These are phyloP conservation scores for Criorhina ranunculi DNA, from an alignment of 2,888 invertebrate genomes.

Conservation along the genomic window DNA sequence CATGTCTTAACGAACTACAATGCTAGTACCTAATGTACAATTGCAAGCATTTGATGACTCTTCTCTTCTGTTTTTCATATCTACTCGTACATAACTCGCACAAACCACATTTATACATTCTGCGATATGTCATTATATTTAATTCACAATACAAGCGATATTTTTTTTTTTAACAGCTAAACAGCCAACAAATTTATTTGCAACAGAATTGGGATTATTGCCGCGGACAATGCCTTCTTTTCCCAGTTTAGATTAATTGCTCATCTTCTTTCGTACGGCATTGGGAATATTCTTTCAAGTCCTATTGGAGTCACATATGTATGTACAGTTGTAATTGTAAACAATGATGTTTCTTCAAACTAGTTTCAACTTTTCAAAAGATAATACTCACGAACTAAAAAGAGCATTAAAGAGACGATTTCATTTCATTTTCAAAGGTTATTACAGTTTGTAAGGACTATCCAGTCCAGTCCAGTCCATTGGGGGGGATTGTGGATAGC, in stretches of 20 bases:
- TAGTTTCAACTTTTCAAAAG: slow-evolving; percentile 31
- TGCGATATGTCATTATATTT: slow-evolving; percentile 12
- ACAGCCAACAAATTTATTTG: background rate
- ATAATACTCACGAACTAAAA: slow-evolving; percentile 18
- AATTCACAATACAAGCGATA: slow-evolving; percentile 5
- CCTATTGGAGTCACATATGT: background rate
- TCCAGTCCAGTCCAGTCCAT: background rate
- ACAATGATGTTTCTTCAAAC: slow-evolving; percentile 31
- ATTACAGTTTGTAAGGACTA: slow-evolving; percentile 16
- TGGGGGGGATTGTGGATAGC: slow-evolving; percentile 6
- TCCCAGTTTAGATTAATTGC: slow-evolving; percentile 2
- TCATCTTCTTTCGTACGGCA: background rate
- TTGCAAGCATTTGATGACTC: background rate
- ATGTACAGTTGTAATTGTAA: slow-evolving; percentile 9
- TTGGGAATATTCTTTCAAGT: background rate
- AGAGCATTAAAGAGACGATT: slow-evolving; percentile 32
- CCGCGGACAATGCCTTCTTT: no score
- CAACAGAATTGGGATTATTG: background rate
- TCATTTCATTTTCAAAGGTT: slow-evolving; percentile 37
- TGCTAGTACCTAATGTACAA: slow-evolving; percentile 19
- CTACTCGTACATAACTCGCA: background rate
- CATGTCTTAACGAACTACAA: background rate
- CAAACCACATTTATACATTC: slow-evolving; percentile 1
- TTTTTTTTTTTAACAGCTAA: slow-evolving; percentile 12
- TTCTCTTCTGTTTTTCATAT: background rate